A percentile compares a stretch with the other conserved stretches of the same genome.
phyloP scores from a whole-genome alignment of 2,113 vertebrate species.

The Vombatus ursinus region DNA sequence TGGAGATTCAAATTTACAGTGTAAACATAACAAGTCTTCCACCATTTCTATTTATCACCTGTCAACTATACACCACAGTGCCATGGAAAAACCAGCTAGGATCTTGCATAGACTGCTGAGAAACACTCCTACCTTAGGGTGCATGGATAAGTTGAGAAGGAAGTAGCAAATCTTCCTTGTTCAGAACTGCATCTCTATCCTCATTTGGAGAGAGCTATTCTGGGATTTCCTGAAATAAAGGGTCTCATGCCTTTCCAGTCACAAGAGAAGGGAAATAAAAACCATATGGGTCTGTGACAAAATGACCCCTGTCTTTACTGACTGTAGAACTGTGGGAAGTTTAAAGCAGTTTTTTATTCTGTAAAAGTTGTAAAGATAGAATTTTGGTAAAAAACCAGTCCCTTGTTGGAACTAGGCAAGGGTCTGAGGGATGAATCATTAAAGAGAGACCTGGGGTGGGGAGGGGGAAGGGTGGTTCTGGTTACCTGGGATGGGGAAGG shows the following conservation, averaged over 20 bases:
- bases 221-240: constrained; percentile 62
- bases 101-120: constrained; percentile 47
- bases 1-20: constrained; percentile 57
- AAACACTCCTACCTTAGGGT: constrained; percentile 33
- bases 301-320: not conserved
- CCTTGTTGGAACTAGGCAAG: not conserved
- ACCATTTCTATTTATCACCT: constrained; percentile 65
- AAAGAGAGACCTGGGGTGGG: not conserved
- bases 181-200: constrained; percentile 44
- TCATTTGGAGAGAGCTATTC: constrained; percentile 40
- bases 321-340: not conserved
- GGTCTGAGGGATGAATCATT: not conserved
- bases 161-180: constrained; percentile 39
- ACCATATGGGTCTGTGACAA: not conserved
- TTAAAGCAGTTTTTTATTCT: not conserved
- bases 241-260: constrained; percentile 63
- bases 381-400: not conserved
- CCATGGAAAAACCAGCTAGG: constrained; percentile 35
- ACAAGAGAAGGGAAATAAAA: not conserved
- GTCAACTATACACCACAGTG: constrained; percentile 46
- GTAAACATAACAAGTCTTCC: constrained; percentile 65
- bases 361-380: not conserved
- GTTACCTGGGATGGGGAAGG: not conserved
- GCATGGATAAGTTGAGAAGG: constrained; percentile 47
- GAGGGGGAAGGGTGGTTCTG: not conserved